These are phyloP conservation scores for Barbus barbus DNA, from an alignment of 2,113 vertebrate species.

Conservation along the genomic window DNA sequence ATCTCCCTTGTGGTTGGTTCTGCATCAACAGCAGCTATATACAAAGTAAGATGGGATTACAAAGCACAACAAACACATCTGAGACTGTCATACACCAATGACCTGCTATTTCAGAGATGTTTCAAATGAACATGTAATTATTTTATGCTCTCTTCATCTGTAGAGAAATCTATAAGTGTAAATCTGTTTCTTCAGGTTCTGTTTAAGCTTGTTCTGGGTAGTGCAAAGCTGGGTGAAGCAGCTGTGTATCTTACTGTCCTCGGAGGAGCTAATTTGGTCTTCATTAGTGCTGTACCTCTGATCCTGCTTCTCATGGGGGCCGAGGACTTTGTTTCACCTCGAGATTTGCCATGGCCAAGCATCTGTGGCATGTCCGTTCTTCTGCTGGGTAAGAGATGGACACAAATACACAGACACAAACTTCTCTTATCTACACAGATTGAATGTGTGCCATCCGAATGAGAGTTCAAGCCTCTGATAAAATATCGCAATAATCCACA, in stretches of 20 bases:
- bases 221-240: constrained; percentile 84
- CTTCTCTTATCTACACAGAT: constrained; percentile 1
- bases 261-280: constrained; percentile 81
- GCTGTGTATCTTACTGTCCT: constrained; percentile 84
- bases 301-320: constrained; percentile 84
- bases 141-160: background rate
- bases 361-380: constrained; percentile 83
- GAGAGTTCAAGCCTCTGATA: background rate
- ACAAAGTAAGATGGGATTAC: constrained; percentile 75
- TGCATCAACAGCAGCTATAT: constrained; percentile 84
- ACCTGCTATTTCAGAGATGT: background rate
- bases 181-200: constrained; percentile 73
- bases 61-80: background rate
- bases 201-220: constrained; percentile 84
- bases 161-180: constrained; percentile 17
- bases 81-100: background rate
- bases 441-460: background rate
- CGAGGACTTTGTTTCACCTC: constrained; percentile 81
- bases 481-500: background rate
- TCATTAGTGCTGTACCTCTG: constrained; percentile 81
- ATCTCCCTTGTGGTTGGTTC: constrained; percentile 85
- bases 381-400: constrained; percentile 78
- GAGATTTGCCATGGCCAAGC: constrained; percentile 79
- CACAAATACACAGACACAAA: background rate
- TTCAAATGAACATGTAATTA: background rate